phyloP scores from a whole-genome alignment of 2,888 invertebrate genomes.

The Chelonus formosanus region DNA sequence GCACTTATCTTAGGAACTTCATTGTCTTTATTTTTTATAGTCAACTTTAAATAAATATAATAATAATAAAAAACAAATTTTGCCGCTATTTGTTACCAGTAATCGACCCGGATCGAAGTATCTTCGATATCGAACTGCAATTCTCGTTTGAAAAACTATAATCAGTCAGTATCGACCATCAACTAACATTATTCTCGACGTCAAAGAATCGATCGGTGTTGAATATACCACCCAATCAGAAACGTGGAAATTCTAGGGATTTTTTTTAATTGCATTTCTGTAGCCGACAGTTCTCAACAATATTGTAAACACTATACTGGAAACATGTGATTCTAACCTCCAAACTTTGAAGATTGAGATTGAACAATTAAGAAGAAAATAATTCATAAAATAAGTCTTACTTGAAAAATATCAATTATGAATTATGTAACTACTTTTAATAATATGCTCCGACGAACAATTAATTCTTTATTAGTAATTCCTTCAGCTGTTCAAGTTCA shows the following conservation, averaged over 20 bases:
- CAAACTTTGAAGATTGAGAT: too few species aligned
- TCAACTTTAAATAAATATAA: constrained; percentile 1
- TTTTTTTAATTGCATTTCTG: too few species aligned
- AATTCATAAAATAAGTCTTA: neutral
- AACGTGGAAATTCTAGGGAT: neutral
- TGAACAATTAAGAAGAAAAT: too few species aligned
- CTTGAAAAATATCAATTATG: constrained; percentile 32
- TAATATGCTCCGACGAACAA: constrained; percentile 28
- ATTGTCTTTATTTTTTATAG: constrained; percentile 1
- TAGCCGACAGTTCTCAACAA: too few species aligned
- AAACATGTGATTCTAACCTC: neutral
- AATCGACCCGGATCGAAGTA: constrained; percentile 13
- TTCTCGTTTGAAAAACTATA: constrained; percentile 17
- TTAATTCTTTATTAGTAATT: constrained; percentile 30
- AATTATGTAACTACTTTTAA: constrained; percentile 31
- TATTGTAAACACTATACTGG: too few species aligned
- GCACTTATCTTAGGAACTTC: neutral
- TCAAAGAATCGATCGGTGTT: constrained; percentile 6
- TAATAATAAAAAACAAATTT: constrained; percentile 6
- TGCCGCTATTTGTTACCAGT: constrained; percentile 17
- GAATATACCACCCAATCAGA: constrained; percentile 1
- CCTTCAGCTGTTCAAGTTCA: constrained; percentile 39
- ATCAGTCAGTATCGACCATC: constrained; percentile 14
- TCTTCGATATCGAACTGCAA: constrained; percentile 22
- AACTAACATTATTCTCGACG: neutral